Evolutionary conservation across 2,113 vertebrate genomes (phyloP).

Genomic region (Ramphastos sulfuratus): DNA sequence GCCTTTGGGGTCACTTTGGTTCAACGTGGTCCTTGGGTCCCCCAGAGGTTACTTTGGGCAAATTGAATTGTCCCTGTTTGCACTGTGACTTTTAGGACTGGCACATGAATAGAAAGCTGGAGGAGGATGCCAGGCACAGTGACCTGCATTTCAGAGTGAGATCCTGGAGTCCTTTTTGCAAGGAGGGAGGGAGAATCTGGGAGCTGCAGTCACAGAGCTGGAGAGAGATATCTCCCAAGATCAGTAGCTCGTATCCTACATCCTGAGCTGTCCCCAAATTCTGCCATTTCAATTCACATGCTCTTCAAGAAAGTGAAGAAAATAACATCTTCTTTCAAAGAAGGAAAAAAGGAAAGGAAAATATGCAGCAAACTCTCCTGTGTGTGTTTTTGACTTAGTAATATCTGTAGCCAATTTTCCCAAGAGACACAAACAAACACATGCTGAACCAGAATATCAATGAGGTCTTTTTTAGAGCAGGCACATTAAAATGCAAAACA

Average conservation of each 20-base stretch:
- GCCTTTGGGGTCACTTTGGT: not conserved
- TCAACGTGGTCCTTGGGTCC: no score
- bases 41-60: not conserved
- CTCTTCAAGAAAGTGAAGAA: not conserved
- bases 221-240: not conserved
- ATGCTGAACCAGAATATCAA: constrained; percentile 77
- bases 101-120: not conserved
- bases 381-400: constrained; percentile 73
- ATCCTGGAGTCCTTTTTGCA: not conserved
- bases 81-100: fast-evolving
- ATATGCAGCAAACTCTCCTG: constrained; percentile 57
- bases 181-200: not conserved
- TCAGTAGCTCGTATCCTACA: not conserved
- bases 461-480: constrained; percentile 78
- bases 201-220: not conserved
- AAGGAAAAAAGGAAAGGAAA: not conserved
- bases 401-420: constrained; percentile 77
- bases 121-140: not conserved
- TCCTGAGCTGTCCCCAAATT: not conserved
- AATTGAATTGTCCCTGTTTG: not conserved
- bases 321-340: constrained; percentile 41
- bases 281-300: not conserved
- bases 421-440: constrained; percentile 81
- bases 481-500: constrained; percentile 83
- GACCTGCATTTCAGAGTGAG: not conserved